phyloP scores from a whole-genome alignment of 2,797 vertebrate species.

The Molossus alvarezi region DNA sequence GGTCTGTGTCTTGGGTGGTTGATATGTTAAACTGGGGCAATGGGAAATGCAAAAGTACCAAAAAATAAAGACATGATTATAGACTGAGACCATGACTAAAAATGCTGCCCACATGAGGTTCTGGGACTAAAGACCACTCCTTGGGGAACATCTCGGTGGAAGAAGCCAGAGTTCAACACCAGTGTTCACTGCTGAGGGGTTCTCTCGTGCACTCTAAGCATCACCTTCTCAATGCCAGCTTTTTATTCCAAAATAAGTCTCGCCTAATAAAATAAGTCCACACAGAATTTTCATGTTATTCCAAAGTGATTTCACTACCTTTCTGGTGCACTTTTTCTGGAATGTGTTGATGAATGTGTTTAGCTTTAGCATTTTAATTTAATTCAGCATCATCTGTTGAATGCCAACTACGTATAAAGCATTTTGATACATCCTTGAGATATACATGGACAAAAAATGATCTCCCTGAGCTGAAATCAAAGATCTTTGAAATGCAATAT shows the following conservation, averaged over 20 bases:
- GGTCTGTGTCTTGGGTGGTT: neutral
- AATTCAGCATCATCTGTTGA: slow-evolving; percentile 16
- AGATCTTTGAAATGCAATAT: slow-evolving; percentile 16
- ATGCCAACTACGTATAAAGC: neutral
- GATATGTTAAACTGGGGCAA: neutral
- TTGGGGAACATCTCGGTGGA: neutral
- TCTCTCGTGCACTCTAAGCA: neutral
- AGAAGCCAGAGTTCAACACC: neutral
- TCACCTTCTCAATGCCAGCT: neutral
- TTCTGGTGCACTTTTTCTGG: neutral
- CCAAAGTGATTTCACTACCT: neutral
- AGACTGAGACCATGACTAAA: neutral
- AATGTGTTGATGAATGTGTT: neutral
- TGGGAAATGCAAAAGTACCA: neutral
- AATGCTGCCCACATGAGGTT: neutral
- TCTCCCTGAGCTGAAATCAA: slow-evolving; percentile 8
- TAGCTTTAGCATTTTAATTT: slow-evolving; percentile 54
- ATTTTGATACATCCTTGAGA: neutral
- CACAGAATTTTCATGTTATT: neutral
- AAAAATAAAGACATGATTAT: neutral
- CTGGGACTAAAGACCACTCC: no score
- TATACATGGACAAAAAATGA: neutral
- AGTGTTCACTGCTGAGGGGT: neutral
- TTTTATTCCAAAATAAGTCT: neutral
- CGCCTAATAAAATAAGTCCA: neutral